phyloP scores from a whole-genome alignment of 1,140 invertebrate genomes.

The Diabrotica undecimpunctata region DNA sequence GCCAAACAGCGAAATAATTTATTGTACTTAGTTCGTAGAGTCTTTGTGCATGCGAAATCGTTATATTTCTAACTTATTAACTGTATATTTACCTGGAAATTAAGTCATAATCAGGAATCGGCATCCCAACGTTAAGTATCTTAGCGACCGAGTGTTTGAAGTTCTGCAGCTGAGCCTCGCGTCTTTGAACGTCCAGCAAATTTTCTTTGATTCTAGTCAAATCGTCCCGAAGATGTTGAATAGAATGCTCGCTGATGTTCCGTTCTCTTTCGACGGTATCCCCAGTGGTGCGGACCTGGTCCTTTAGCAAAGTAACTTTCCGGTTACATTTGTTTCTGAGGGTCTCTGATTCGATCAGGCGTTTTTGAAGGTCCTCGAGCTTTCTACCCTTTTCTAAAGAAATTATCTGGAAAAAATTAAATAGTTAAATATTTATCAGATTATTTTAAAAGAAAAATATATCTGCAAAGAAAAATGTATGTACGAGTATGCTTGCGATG shows the following conservation, averaged over 20 bases:
- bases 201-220: constrained; percentile 66
- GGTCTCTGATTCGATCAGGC: constrained; percentile 68
- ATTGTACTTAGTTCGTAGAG: no score
- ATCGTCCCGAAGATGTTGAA: constrained; percentile 66
- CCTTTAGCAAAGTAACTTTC: constrained; percentile 68
- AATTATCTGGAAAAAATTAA: constrained; percentile 59
- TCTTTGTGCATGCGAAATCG: no score
- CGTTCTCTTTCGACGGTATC: constrained; percentile 68
- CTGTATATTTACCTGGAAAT: constrained; percentile 52
- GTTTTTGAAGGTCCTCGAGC: constrained; percentile 77
- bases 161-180: constrained; percentile 70
- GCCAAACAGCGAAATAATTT: no score
- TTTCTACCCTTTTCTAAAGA: constrained; percentile 76
- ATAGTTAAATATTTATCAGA: no score
- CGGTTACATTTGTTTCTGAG: constrained; percentile 65
- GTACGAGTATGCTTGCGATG: no score
- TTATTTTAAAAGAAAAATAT: no score
- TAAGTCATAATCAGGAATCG: constrained; percentile 72
- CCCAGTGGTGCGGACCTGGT: constrained; percentile 60
- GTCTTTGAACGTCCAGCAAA: constrained; percentile 65
- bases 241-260: constrained; percentile 64
- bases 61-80: no score
- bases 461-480: no score
- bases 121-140: constrained; percentile 62
- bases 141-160: constrained; percentile 67